Percentiles rank a stretch among this genome's conserved stretches.
phyloP scores from a whole-genome alignment of 2,113 vertebrate genomes.

The Alaudala cheleensis region DNA sequence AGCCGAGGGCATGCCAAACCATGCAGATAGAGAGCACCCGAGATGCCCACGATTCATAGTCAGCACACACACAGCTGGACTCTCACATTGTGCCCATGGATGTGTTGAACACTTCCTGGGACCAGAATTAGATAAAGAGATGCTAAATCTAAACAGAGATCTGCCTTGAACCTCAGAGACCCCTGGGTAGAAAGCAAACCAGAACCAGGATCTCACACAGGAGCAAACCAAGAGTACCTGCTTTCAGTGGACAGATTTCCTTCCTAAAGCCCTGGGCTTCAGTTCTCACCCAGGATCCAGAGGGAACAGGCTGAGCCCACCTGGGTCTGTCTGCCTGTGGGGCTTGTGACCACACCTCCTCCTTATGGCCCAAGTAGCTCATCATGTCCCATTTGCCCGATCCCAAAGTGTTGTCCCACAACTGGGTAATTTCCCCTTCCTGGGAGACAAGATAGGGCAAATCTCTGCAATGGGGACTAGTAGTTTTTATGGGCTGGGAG shows the following conservation, averaged over 20 bases:
- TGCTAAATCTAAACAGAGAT: neutral
- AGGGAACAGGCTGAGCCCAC: constrained; percentile 25
- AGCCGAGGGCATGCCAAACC: neutral
- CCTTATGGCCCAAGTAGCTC: constrained; percentile 42
- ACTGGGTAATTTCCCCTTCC: constrained; percentile 59
- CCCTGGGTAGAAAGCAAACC: neutral
- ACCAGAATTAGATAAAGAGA: neutral
- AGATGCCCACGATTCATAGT: neutral
- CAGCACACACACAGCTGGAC: neutral
- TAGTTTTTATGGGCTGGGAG: neutral
- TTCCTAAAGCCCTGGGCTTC: constrained; percentile 13
- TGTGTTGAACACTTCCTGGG: neutral
- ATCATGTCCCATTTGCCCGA: constrained; percentile 48
- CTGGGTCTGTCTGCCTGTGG: constrained; percentile 37
- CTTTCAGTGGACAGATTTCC: constrained; percentile 26
- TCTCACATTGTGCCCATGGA: neutral
- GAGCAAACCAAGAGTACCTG: constrained; percentile 49
- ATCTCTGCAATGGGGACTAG: neutral
- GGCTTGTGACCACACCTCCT: neutral
- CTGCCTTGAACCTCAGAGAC: neutral
- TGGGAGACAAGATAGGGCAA: constrained; percentile 31
- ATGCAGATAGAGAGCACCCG: neutral
- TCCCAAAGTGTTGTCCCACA: constrained; percentile 38
- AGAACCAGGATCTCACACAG: neutral
- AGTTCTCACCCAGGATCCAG: constrained; percentile 43